Conservation (phyloP, 2,888 invertebrate genomes). For the Pachymerium ferrugineum region DNA sequence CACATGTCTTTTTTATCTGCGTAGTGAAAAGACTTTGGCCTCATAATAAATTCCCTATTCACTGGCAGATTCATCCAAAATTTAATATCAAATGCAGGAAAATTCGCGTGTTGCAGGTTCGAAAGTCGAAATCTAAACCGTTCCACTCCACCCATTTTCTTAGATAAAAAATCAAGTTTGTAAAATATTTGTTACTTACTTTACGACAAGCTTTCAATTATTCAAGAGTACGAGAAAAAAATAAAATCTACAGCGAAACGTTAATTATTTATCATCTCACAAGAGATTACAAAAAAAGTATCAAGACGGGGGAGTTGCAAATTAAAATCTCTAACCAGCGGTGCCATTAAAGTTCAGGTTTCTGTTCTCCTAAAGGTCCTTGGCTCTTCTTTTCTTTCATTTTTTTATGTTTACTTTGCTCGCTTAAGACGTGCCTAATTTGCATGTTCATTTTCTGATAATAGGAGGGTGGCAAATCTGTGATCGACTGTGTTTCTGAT, state of each 20-base stretch:
- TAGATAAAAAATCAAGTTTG: background rate
- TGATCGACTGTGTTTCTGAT: conserved; percentile 40
- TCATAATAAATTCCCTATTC: background rate
- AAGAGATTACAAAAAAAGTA: too few relatives aligned
- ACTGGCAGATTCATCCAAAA: background rate
- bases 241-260: too few relatives aligned
- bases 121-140: background rate
- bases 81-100: background rate
- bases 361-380: conserved; percentile 40
- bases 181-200: background rate
- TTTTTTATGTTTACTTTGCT: conserved; percentile 64
- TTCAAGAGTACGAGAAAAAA: background rate
- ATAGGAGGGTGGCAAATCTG: conserved; percentile 41
- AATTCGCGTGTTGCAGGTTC: background rate
- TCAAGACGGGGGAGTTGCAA: too few relatives aligned
- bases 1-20: background rate
- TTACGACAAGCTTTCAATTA: background rate
- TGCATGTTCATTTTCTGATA: conserved; percentile 85
- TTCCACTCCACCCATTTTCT: background rate
- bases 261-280: too few relatives aligned
- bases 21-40: background rate
- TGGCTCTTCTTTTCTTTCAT: conserved; percentile 80
- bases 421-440: conserved; percentile 77
- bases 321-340: conserved; percentile 21
- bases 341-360: conserved; percentile 16